These are phyloP conservation scores for Erebia ligea DNA, from an alignment of 2,888 invertebrate species.

Conservation along the genomic window DNA sequence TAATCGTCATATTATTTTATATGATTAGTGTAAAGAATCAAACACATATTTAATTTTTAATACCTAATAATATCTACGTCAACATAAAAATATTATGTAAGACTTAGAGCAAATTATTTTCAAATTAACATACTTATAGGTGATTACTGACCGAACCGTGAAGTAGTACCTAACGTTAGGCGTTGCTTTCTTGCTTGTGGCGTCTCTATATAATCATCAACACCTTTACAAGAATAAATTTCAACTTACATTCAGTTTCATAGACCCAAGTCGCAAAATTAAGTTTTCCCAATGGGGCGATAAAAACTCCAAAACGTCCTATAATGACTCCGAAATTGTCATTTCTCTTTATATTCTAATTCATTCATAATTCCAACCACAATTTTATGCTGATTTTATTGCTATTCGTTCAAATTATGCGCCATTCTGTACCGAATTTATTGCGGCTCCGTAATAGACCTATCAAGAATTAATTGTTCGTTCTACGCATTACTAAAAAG, in stretches of 20 bases:
- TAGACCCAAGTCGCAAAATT: slow-evolving; percentile 16
- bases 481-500: slow-evolving; percentile 4
- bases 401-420: slow-evolving; percentile 32
- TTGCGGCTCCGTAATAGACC: slow-evolving; percentile 31
- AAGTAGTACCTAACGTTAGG: no score
- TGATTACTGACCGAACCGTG: no score
- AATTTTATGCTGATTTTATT: slow-evolving; percentile 35
- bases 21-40: no score
- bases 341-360: slow-evolving; percentile 28
- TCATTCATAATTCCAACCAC: slow-evolving; percentile 27
- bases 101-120: no score
- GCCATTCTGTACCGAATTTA: slow-evolving; percentile 26
- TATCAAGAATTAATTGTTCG: slow-evolving; percentile 35
- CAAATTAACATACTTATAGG: no score
- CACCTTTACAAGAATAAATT: not conserved
- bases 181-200: no score
- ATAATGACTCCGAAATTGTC: slow-evolving; percentile 20
- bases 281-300: slow-evolving; percentile 15
- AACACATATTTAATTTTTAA: no score
- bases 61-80: no score
- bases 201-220: no score
- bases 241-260: not conserved
- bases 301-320: slow-evolving; percentile 28
- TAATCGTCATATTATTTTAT: no score
- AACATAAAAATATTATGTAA: no score